phyloP scores from a whole-genome alignment of 2,888 invertebrate species.

The Venustoraphidia nigricollis region DNA sequence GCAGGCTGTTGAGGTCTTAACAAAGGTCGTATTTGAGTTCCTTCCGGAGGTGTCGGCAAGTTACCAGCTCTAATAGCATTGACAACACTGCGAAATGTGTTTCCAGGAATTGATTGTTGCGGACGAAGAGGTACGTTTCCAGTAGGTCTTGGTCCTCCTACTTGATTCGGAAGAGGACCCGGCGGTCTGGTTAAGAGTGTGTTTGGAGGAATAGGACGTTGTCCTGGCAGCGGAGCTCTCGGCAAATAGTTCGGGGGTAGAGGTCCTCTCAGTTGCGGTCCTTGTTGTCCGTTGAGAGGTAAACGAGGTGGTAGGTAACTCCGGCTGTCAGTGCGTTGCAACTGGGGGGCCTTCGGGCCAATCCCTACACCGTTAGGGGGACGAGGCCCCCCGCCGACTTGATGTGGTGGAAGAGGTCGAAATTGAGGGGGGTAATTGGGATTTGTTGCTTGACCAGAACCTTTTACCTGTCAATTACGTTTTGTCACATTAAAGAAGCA shows the following conservation, averaged over 20 bases:
- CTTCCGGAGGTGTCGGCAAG: conserved; percentile 13
- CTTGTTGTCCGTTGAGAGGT: conserved; percentile 17
- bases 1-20: conserved; percentile 9
- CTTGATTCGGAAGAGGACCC: neutral
- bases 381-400: conserved; percentile 19
- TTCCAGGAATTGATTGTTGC: conserved; percentile 15
- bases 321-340: conserved; percentile 30
- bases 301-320: conserved; percentile 20
- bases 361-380: conserved; percentile 18
- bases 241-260: conserved; percentile 11
- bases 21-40: conserved; percentile 2
- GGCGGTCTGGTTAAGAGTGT: conserved; percentile 19
- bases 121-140: conserved; percentile 16
- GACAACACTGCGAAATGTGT: conserved; percentile 1
- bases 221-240: conserved; percentile 9
- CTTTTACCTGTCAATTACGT: too few species aligned
- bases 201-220: conserved; percentile 5
- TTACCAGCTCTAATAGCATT: neutral
- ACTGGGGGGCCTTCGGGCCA: conserved; percentile 16
- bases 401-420: conserved; percentile 18
- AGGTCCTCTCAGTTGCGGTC: conserved; percentile 21
- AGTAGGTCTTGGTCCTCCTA: conserved; percentile 7
- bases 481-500: too few species aligned
- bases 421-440: neutral
- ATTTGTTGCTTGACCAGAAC: neutral